Evolutionary conservation across 1,140 invertebrate species (phyloP).

Genomic region (Drosophila rufa): DNA sequence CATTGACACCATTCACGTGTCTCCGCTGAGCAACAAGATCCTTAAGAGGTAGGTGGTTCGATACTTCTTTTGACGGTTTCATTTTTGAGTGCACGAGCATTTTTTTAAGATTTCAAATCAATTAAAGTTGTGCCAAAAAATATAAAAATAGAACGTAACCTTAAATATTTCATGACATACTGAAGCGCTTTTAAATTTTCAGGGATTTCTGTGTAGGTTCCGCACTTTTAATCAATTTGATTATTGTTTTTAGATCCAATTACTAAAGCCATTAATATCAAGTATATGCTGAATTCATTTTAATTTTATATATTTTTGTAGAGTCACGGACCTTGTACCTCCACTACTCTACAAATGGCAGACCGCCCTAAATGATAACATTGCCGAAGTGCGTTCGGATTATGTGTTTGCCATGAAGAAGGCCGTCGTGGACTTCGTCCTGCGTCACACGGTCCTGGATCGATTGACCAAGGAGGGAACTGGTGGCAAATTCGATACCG

Average conservation of each 20-base stretch:
- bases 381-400: slow-evolving; percentile 90
- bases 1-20: slow-evolving; percentile 94
- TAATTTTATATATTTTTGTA: slow-evolving; percentile 2
- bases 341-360: slow-evolving; percentile 87
- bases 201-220: too few species aligned
- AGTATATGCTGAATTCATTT: too few species aligned
- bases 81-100: too few species aligned
- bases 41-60: slow-evolving; percentile 85
- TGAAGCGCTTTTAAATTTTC: background rate
- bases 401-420: slow-evolving; percentile 95
- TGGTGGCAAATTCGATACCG: slow-evolving; percentile 85
- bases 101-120: background rate
- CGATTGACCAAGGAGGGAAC: slow-evolving; percentile 53
- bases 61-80: too few species aligned
- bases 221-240: background rate
- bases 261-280: background rate
- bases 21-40: slow-evolving; percentile 90
- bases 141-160: background rate
- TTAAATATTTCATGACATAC: background rate
- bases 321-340: slow-evolving; percentile 86
- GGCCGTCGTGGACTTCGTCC: slow-evolving; percentile 94
- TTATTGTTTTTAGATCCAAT: background rate
- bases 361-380: slow-evolving; percentile 86
- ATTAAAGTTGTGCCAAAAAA: background rate
- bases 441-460: slow-evolving; percentile 89